A percentile compares a stretch with the other conserved stretches of the same genome.
Conservation (phyloP, 2,797 vertebrate species). For the Hemitrygon akajei region DNA sequence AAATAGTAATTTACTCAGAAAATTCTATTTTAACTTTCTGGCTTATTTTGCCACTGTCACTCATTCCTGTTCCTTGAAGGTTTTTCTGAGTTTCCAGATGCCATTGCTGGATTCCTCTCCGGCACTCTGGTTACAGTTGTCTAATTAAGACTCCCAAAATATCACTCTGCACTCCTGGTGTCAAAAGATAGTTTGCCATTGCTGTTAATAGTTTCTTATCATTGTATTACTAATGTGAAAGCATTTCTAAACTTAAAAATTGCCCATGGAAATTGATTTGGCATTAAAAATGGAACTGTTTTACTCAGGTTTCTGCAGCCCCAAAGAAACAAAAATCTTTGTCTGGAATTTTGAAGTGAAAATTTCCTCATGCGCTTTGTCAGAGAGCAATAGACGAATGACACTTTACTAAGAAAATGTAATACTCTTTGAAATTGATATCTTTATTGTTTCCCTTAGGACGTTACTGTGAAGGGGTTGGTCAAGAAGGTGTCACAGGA, state of each 20-base stretch:
- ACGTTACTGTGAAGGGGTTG: constrained; percentile 60
- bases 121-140: neutral
- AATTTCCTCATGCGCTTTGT: neutral
- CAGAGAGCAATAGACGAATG: neutral
- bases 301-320: neutral
- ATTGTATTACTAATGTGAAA: neutral
- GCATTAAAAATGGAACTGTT: neutral
- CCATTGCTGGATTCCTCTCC: neutral
- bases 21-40: neutral
- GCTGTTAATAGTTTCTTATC: neutral
- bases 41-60: neutral
- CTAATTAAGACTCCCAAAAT: neutral
- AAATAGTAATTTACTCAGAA: neutral
- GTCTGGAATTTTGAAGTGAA: neutral
- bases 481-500: constrained; percentile 57
- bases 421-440: neutral
- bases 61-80: neutral
- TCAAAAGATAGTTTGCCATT: neutral
- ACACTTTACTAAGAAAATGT: neutral
- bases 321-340: neutral
- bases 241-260: neutral
- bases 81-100: neutral
- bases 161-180: neutral
- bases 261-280: neutral
- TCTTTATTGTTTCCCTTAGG: constrained; percentile 49